Conservation (phyloP, 2,113 vertebrate species). For the Neolamprologus sp. region DNA sequence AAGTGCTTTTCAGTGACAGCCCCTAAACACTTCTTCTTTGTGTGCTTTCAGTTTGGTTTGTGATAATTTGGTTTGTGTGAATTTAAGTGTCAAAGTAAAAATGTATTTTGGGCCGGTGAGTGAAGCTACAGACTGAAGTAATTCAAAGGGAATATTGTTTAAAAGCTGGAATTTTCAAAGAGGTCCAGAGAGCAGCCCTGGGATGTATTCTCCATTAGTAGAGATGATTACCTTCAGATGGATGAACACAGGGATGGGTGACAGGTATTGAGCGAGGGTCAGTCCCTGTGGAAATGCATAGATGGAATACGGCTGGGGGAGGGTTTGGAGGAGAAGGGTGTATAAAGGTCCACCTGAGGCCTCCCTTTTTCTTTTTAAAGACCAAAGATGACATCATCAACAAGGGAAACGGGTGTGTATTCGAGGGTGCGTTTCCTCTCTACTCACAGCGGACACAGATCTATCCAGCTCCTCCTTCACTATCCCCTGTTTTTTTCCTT, state of each 20-base stretch:
- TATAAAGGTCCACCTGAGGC: slow-evolving; percentile 41
- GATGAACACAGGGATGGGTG: not conserved
- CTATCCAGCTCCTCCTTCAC: not conserved
- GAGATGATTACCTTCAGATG: not conserved
- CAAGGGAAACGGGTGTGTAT: not conserved
- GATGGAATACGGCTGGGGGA: not conserved
- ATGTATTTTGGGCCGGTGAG: accelerated
- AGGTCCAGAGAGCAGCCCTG: not conserved
- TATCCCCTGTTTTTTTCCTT: not conserved
- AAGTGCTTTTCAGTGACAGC: not conserved
- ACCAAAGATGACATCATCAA: slow-evolving; percentile 14
- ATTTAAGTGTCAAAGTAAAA: not conserved
- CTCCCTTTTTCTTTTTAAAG: slow-evolving; percentile 7
- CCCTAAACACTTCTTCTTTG: not conserved
- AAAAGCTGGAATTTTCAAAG: not conserved
- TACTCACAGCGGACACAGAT: not conserved
- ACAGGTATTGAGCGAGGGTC: slow-evolving; percentile 36
- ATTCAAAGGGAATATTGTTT: not conserved
- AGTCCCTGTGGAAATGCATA: slow-evolving; percentile 15
- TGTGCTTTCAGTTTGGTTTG: not conserved
- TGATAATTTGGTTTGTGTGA: not conserved
- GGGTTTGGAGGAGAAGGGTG: not conserved
- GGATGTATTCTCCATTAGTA: not conserved
- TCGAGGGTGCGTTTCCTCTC: not conserved
- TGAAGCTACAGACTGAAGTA: not conserved